Percentiles rank a stretch among this genome's conserved stretches.
phyloP scores from a whole-genome alignment of 2,888 invertebrate genomes.

The Netelia virgata region DNA sequence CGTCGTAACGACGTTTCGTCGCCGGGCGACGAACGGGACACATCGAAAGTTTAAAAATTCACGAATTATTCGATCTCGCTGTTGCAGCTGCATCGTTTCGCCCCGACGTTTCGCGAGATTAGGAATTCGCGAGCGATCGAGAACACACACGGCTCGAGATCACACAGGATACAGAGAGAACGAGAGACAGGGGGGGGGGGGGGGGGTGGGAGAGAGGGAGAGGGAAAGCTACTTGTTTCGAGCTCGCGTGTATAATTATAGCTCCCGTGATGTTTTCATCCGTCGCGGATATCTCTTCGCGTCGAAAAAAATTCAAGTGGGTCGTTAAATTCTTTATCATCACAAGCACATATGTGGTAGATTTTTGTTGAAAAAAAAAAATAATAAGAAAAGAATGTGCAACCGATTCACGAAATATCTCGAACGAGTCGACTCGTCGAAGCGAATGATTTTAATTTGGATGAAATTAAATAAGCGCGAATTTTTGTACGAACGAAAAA shows the following conservation, averaged over 20 bases:
- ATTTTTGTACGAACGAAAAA: not conserved
- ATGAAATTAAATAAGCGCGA: too few species aligned
- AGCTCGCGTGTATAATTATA: not conserved
- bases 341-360: not conserved
- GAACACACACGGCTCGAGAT: not conserved
- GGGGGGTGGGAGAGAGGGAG: not conserved
- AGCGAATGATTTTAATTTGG: not conserved
- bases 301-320: slow-evolving; percentile 4
- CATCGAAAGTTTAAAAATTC: not conserved
- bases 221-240: not conserved
- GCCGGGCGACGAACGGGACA: not conserved
- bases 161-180: not conserved
- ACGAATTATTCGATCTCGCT: not conserved
- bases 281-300: too few species aligned
- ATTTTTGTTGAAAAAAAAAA: not conserved
- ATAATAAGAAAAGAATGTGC: not conserved
- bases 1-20: slow-evolving; percentile 18
- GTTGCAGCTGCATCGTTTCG: not conserved
- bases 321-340: slow-evolving; percentile 7
- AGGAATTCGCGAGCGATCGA: slow-evolving; percentile 16
- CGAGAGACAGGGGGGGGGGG: not conserved
- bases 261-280: not conserved
- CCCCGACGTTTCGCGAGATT: not conserved
- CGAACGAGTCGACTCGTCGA: not conserved
- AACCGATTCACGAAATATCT: not conserved